A percentile compares a stretch with the other conserved stretches of the same genome.
phyloP scores from a whole-genome alignment of 2,797 vertebrate genomes.

The Sphenopsis melanotis region DNA sequence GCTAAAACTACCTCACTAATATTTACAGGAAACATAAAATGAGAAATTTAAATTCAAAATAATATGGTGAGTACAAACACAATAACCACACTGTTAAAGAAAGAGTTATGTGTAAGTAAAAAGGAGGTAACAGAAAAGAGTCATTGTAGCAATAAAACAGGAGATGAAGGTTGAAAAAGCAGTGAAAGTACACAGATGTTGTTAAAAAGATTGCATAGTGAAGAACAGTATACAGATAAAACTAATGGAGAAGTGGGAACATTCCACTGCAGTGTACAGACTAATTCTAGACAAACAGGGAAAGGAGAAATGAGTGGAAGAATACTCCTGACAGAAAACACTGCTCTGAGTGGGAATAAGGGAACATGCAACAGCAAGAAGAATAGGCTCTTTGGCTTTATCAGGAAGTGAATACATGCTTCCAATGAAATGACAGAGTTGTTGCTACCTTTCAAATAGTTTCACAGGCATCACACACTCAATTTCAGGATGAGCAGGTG shows the following conservation, averaged over 20 bases:
- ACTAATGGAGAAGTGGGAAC: not conserved
- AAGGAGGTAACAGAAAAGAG: not conserved
- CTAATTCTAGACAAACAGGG: not conserved
- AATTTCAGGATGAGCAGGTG: not conserved
- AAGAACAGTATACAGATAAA: not conserved
- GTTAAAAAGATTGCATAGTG: not conserved
- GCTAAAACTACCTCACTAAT: not conserved
- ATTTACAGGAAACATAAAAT: not conserved
- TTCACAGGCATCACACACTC: not conserved
- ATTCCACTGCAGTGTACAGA: not conserved
- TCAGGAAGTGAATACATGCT: not conserved
- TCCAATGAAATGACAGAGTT: not conserved
- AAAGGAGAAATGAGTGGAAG: not conserved
- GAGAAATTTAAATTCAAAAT: not conserved
- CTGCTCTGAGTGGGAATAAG: not conserved
- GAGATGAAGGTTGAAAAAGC: not conserved
- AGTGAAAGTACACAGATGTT: not conserved
- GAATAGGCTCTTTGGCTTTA: not conserved
- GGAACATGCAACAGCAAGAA: not conserved
- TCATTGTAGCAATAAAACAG: not conserved
- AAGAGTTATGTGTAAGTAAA: constrained; percentile 21
- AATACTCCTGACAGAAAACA: not conserved
- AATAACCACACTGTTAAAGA: not conserved
- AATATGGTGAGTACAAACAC: not conserved
- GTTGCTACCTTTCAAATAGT: not conserved